Evolutionary conservation across 1,140 invertebrate species (phyloP), one percentile per base, ranked within the genome.

Genomic region (Temnothorax nylanderi): DNA sequence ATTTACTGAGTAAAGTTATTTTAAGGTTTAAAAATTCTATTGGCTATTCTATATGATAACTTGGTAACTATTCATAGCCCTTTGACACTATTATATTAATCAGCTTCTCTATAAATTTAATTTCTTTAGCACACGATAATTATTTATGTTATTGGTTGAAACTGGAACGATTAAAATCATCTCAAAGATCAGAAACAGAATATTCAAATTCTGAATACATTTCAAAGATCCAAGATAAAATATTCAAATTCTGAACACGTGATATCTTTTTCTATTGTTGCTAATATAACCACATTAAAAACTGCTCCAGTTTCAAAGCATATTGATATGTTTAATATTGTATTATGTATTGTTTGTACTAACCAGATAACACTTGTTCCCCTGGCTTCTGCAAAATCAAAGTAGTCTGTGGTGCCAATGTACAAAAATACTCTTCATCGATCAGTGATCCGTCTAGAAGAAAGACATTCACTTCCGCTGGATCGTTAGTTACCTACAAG

Each of bases 381-480:
- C 96, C 96, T 74, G 96, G 95, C 86, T 96, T 96, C 87, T 97
- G 96, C 65, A 97, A 93, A 80, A 98, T 96, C 16, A 98, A 96
- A 6, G 97, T 95, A 0, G 97, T 97, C 92, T 98, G 97, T 1
- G 97, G 94, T 41, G 97, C 96, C 75, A 98, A 91, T 1, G 97
- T 97, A 60, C 95, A 93, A 89, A 98, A 97, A 92, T 98, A 98
- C 3, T 97, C 97, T 56, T 98, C 97, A 67, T 97, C 97, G 37
- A 98, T 96, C 85, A 96, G 95, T 26, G 97, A 98, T 56, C 97
- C 97, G 94, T 98, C 97, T 56, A 96, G 93, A 1, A 96, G 89
- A 56, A 94, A 95, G 56, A 96, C 86, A 37, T 92, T 92, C 21
- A 95, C 89, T 76, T 93, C 91, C 94, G 94, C 82, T 92, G 95